Conservation (phyloP, 2,113 vertebrate species). For the Polyodon spathula region DNA sequence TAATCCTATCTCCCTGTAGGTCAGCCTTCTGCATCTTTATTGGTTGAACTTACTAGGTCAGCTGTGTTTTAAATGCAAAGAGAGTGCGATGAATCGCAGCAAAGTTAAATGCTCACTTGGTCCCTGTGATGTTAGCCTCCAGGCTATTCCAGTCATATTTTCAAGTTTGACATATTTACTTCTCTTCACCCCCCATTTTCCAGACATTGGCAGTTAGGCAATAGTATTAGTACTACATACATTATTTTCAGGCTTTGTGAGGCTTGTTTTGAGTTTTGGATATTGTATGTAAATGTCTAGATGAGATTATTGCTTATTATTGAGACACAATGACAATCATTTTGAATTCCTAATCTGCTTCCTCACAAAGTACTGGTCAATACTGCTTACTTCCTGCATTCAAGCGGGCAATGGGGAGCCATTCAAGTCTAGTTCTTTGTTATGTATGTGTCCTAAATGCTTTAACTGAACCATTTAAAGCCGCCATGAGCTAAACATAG, state of each 20-base stretch:
- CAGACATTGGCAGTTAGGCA: background rate
- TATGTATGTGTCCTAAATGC: too few relatives aligned
- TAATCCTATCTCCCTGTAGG: constrained; percentile 14
- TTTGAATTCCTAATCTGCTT: too few relatives aligned
- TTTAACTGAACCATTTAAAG: too few relatives aligned
- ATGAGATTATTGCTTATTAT: too few relatives aligned
- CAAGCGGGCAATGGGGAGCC: too few relatives aligned
- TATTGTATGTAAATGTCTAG: too few relatives aligned
- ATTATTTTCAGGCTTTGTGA: too few relatives aligned
- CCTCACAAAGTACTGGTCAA: too few relatives aligned
- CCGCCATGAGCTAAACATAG: too few relatives aligned
- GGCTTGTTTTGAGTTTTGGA: too few relatives aligned
- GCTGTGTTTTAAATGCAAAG: background rate
- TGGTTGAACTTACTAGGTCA: background rate
- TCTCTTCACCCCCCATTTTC: background rate
- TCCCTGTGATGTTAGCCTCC: background rate
- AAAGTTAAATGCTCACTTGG: background rate
- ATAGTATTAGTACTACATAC: background rate
- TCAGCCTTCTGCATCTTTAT: background rate
- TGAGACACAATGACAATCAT: too few relatives aligned
- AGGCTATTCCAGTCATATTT: background rate
- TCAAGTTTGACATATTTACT: background rate
- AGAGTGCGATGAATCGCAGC: constrained; percentile 8
- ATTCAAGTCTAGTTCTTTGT: too few relatives aligned
- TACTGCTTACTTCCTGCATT: background rate